Conservation (phyloP, 1,140 invertebrate species). For the Vollenhovia emeryi region DNA sequence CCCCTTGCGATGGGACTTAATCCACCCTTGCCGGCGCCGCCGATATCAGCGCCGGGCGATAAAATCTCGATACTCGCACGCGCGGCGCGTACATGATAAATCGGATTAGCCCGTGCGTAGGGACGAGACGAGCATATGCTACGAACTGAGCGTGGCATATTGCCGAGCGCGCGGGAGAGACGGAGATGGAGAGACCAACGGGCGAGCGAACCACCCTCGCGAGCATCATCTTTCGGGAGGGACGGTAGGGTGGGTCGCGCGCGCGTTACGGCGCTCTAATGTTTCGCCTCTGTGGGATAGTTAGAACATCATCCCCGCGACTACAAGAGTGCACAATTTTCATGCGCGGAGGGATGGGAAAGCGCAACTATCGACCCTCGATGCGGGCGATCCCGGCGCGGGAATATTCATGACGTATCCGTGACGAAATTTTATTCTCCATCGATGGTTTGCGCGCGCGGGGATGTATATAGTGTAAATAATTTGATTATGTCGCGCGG, state of each 20-base stretch:
- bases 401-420: constrained; percentile 68
- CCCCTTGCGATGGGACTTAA: constrained; percentile 56
- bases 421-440: constrained; percentile 63
- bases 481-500: constrained; percentile 46
- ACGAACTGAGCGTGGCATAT: constrained; percentile 67
- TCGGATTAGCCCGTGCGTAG: constrained; percentile 77
- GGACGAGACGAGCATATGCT: constrained; percentile 72
- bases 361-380: constrained; percentile 41
- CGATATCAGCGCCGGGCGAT: constrained; percentile 75
- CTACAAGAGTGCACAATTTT: constrained; percentile 62
- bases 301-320: constrained; percentile 80
- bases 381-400: constrained; percentile 5
- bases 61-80: constrained; percentile 76
- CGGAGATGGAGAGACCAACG: constrained; percentile 44
- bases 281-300: constrained; percentile 79
- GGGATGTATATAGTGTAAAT: constrained; percentile 47
- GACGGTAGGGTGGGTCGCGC: constrained; percentile 58
- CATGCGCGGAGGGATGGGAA: constrained; percentile 7
- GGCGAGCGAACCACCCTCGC: constrained; percentile 62
- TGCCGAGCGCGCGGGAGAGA: constrained; percentile 37
- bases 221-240: constrained; percentile 55
- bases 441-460: constrained; percentile 20
- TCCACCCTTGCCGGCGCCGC: constrained; percentile 64
- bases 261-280: constrained; percentile 68
- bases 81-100: constrained; percentile 77